Percentiles rank a stretch among this genome's conserved stretches.
Conservation (phyloP, 2,113 vertebrate genomes). For the Illadopsis cleaveri region DNA sequence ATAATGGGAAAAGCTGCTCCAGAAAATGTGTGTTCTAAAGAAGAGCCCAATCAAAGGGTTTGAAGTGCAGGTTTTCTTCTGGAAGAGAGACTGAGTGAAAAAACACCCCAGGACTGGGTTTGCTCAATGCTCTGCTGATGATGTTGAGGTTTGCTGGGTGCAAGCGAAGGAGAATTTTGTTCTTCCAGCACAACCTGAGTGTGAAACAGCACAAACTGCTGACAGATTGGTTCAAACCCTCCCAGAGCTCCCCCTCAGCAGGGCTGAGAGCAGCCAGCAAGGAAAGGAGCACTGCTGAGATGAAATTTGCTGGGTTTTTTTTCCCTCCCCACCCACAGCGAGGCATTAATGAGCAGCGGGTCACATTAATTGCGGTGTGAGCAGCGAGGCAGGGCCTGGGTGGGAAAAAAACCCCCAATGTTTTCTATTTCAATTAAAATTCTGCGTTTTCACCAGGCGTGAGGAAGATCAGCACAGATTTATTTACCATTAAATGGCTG, state of each 20-base stretch:
- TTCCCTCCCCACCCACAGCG: background rate
- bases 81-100: background rate
- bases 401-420: background rate
- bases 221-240: background rate
- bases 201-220: background rate
- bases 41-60: background rate
- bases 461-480: background rate
- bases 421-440: background rate
- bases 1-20: background rate
- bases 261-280: background rate
- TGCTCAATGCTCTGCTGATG: background rate
- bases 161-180: background rate
- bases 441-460: fast-evolving
- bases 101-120: background rate
- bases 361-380: background rate
- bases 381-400: background rate
- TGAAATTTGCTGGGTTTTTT: background rate
- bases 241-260: background rate
- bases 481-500: fast-evolving
- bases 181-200: background rate
- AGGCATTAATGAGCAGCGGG: background rate
- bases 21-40: background rate
- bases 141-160: background rate
- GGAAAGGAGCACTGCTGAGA: background rate
- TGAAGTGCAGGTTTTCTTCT: background rate